Base-by-base conservation (phyloP, 2,797 vertebrate species). In the Argyrosomus regius region DNA sequence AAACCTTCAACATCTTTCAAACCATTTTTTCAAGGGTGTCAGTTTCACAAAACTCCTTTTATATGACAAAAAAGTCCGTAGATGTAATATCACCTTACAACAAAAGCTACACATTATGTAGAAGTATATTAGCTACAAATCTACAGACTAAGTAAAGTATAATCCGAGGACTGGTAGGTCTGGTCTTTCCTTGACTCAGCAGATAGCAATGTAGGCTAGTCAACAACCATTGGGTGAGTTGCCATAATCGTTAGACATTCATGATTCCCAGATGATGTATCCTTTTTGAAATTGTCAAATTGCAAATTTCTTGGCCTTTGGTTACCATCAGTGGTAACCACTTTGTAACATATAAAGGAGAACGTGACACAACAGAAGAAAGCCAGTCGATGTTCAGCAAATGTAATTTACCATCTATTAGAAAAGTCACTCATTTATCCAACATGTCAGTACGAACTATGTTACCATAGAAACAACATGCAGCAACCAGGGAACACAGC, bases 381-480 rank as follows among this genome's bases (percentile, higher is more conserved):
- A 71, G 60, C 39, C 0, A 5, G 31, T 62, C 22, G 4, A 0
- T 53, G 57, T 72, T 66, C 82, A 72, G 45, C 31, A 63, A 62
- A 64, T 59, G 24, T 68, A 31, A 68, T 73, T 81, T 54, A 53
- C 46, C 49, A 57, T 76, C 66, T 72, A 60, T 58, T 77, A 83
- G 61, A 54, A 71, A 77, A 46, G 5, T 83, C 50, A 71, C 78
- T 78, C 8, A 84, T 80, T 78, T 73, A 74, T 72, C 69, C 66
- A n/a, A 69, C n/a, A 41, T 82, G 65, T 83, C 77, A 59, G 67
- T 56, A n/a, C 6, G 1, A 71, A 70, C 41, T 16, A 35, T 13
- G 81, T 87, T 53, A 50, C 85, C 81, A 86, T 78, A 60, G 88
- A 61, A 88, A 86, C 83, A 52, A 70, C 85, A 87, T 4, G 16